Evolutionary conservation across 2,888 invertebrate genomes (phyloP).

Genomic region (Euzetes globulus): DNA sequence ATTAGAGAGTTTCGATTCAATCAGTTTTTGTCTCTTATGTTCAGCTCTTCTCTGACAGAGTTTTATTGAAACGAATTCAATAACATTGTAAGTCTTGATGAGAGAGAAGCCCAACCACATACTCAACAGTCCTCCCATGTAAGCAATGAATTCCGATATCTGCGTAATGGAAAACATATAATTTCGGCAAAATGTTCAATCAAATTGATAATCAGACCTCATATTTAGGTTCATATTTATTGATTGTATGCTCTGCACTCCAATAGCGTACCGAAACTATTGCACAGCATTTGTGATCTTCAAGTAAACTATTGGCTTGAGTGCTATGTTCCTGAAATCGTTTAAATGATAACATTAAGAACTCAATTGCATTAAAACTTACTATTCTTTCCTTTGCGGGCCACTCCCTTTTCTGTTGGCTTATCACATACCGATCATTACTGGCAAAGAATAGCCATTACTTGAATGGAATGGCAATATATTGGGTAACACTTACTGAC

Average conservation of each 20-base stretch:
- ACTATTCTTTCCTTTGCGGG: conserved; percentile 35
- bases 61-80: background rate
- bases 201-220: background rate
- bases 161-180: too few species aligned
- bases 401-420: conserved; percentile 28
- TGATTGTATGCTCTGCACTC: conserved; percentile 27
- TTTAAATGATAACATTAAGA: background rate
- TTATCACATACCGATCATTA: background rate
- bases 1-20: background rate
- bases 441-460: background rate
- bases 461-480: background rate
- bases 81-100: conserved; percentile 6
- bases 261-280: conserved; percentile 33
- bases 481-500: conserved; percentile 28
- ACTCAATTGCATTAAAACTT: background rate
- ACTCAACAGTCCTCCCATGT: conserved; percentile 34
- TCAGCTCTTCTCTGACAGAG: conserved; percentile 1
- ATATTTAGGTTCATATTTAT: conserved; percentile 32
- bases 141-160: conserved; percentile 32
- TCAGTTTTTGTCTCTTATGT: background rate
- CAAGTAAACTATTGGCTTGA: background rate
- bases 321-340: conserved; percentile 30
- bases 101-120: conserved; percentile 36
- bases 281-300: conserved; percentile 24
- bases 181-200: too few species aligned